Conservation (phyloP, 2,113 vertebrate species). For the Callorhinus ursinus region DNA sequence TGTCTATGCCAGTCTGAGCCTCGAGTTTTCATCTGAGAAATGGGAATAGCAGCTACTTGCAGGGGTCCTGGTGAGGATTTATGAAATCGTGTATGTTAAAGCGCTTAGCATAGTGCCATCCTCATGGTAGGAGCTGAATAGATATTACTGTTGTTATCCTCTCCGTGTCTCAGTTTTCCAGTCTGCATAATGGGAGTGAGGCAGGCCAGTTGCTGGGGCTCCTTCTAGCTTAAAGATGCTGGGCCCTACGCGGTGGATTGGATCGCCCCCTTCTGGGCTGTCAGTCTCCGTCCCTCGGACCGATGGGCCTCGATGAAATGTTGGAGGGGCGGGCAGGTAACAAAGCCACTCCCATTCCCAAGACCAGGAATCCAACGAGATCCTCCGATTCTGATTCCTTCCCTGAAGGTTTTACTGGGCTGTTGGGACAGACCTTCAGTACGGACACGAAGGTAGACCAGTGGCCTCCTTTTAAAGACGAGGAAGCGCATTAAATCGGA, state of each 20-base stretch:
- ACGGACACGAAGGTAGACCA: background rate
- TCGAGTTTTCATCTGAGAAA: slow-evolving; percentile 36
- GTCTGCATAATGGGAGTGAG: slow-evolving; percentile 1
- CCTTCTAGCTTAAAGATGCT: background rate
- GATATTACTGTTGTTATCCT: background rate
- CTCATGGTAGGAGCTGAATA: background rate
- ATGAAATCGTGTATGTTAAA: background rate
- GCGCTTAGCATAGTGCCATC: background rate
- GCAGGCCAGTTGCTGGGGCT: background rate
- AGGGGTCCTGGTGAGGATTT: background rate
- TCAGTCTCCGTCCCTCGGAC: background rate
- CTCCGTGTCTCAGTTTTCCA: slow-evolving; percentile 48
- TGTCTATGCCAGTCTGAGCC: background rate
- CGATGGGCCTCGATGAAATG: background rate
- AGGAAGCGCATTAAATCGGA: background rate
- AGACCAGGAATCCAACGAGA: background rate
- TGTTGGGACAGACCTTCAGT: background rate
- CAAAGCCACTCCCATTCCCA: background rate
- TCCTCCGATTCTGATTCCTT: background rate
- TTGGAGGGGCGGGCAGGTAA: background rate
- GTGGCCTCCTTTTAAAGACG: background rate
- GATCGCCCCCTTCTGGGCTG: slow-evolving; percentile 61
- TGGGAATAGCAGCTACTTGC: background rate
- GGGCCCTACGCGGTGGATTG: background rate
- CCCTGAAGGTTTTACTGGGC: background rate